These are phyloP conservation scores for Calidris pygmaea DNA, from an alignment of 2,113 vertebrate genomes.

Conservation along the genomic window DNA sequence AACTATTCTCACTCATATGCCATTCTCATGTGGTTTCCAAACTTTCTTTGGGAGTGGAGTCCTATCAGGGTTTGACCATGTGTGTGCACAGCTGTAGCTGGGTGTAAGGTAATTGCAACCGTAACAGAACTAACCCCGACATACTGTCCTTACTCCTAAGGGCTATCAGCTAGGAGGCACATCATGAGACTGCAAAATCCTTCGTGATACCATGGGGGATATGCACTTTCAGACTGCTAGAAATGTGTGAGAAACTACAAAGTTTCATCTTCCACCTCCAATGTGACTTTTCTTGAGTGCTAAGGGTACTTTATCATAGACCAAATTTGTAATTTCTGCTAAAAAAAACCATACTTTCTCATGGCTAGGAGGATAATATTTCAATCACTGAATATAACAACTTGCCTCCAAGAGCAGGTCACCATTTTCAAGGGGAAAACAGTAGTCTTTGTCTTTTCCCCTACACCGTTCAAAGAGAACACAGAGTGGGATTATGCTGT, in stretches of 20 bases:
- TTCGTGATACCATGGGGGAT: neutral
- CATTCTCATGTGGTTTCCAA: neutral
- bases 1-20: neutral
- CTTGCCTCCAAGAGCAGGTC: neutral
- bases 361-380: neutral
- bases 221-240: neutral
- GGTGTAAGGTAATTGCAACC: neutral
- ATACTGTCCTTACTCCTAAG: neutral
- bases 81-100: neutral
- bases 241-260: neutral
- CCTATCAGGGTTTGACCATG: neutral
- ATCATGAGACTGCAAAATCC: neutral
- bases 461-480: neutral
- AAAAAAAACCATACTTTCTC: neutral
- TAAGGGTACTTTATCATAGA: neutral
- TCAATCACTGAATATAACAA: neutral
- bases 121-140: neutral
- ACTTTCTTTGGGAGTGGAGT: neutral
- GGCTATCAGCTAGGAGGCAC: neutral
- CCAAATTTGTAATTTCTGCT: neutral
- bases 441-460: neutral
- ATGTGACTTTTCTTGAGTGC: neutral
- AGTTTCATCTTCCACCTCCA: neutral
- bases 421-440: neutral
- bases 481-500: neutral